Conservation (phyloP, 2,113 vertebrate species). For the Pluvianellus socialis region DNA sequence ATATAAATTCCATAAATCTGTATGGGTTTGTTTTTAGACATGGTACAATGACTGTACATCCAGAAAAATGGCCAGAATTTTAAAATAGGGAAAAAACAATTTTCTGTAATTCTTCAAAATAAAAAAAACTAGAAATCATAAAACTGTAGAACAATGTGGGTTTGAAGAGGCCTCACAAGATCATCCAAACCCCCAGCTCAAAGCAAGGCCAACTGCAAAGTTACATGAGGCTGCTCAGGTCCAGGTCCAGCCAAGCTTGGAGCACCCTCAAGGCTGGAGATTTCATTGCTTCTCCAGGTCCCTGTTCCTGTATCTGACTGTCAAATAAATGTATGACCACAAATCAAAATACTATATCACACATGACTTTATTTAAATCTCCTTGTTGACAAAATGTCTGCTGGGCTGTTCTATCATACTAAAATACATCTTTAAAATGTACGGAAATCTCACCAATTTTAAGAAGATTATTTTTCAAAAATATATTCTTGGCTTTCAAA, state of each 20-base stretch:
- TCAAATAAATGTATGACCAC: background rate
- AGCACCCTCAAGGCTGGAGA: background rate
- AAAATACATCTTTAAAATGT: background rate
- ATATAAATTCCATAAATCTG: background rate
- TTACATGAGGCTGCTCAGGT: background rate
- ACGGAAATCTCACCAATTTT: constrained; percentile 83
- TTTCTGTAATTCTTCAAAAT: background rate
- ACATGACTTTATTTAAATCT: background rate
- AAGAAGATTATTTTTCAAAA: constrained; percentile 86
- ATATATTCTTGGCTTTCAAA: constrained; percentile 89
- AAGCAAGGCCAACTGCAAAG: background rate
- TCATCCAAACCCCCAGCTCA: background rate
- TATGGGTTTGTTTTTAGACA: background rate
- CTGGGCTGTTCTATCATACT: background rate
- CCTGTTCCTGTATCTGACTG: background rate
- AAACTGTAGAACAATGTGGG: background rate
- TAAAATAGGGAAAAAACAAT: background rate
- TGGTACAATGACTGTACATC: background rate
- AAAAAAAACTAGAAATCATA: background rate
- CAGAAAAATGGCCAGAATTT: background rate
- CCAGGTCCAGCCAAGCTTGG: background rate
- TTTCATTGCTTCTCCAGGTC: background rate
- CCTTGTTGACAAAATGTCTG: background rate
- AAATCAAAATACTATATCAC: background rate
- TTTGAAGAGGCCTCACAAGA: background rate